Percentiles rank a stretch among this genome's conserved stretches.
Evolutionary conservation across 2,888 invertebrate species (phyloP).

Genomic region (Hyposoter dolosus): DNA sequence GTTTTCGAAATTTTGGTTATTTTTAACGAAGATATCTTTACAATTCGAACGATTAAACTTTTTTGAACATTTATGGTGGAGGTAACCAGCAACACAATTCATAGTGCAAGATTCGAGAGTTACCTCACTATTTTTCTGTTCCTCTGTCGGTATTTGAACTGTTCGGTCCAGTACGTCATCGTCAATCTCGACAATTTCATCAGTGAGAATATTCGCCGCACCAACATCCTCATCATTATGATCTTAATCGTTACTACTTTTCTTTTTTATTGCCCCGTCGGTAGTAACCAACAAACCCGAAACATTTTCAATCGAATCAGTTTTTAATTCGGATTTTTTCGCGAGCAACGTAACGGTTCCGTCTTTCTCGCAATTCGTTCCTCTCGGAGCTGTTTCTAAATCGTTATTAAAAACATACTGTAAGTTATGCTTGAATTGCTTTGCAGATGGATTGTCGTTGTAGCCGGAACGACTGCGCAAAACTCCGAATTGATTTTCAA

Average conservation of each 20-base stretch:
- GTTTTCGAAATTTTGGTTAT: constrained; percentile 41
- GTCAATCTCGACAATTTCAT: no score
- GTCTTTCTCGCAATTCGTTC: constrained; percentile 61
- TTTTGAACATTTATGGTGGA: constrained; percentile 7
- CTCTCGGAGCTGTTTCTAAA: constrained; percentile 54
- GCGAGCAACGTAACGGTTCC: background rate
- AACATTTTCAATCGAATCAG: no score
- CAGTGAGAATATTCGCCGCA: no score
- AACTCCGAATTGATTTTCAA: constrained; percentile 68
- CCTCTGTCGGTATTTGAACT: background rate
- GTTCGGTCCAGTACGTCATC: background rate
- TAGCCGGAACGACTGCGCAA: constrained; percentile 62
- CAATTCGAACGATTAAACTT: constrained; percentile 29
- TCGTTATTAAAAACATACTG: constrained; percentile 60
- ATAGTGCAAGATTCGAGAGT: constrained; percentile 32
- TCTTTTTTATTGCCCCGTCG: background rate
- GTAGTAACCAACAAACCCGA: no score
- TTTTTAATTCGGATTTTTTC: background rate
- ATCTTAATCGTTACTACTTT: no score
- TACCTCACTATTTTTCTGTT: background rate
- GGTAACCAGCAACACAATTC: constrained; percentile 43
- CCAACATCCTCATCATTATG: no score
- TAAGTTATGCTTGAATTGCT: constrained; percentile 66
- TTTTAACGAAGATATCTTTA: constrained; percentile 29
- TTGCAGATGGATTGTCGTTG: constrained; percentile 65